Evolutionary conservation across 2,113 vertebrate species (phyloP), one percentile per base, ranked within the genome.

Genomic region (Saguinus imperator): DNA sequence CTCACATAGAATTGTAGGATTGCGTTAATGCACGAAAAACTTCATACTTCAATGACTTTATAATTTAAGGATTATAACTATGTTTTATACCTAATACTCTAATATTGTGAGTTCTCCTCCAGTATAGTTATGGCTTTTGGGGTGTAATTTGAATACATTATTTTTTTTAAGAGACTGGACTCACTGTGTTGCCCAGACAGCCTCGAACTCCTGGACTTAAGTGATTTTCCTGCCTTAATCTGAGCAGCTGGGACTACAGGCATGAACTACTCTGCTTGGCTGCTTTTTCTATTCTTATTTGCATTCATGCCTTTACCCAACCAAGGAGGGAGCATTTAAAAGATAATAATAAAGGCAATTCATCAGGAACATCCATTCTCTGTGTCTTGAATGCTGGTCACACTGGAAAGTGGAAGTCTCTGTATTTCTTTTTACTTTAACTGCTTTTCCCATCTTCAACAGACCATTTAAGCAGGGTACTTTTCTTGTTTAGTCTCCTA

Each of bases 381-480:
- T 94, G 18, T 87, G 37, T 93, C 64, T 81, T 87, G 27, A 96
- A 40, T 52, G 94, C 18, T 94, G 68, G 25, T 64, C 92, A 23
- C 45, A 79, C 25, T 89, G 48, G 48, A 89, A 95, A 93, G 20
- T 76, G 17, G 52, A 91, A 73, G 7, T 94, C 32, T 20, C 4
- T 50, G 0, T 75, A 88, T 93, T 70, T 82, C 16, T 70, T 96
- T 72, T 80, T 95, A 70, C 14, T 95, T 88, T 91, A 77, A 81
- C 43, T 57, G 37, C 5, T 66, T 2, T 75, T 89, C 32, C 21
- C 94, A 1, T 89, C 40, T n/a, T 92, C 20, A 91, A 40, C 6
- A 87, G 43, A 64, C 12, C 37, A 80, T 92, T 95, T 93, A 79
- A 89, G 66, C 50, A 92, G 45, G 29, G 9, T 27, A 32, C 11